phyloP scores from a whole-genome alignment of 2,113 vertebrate genomes.

The Rhineura floridana region DNA sequence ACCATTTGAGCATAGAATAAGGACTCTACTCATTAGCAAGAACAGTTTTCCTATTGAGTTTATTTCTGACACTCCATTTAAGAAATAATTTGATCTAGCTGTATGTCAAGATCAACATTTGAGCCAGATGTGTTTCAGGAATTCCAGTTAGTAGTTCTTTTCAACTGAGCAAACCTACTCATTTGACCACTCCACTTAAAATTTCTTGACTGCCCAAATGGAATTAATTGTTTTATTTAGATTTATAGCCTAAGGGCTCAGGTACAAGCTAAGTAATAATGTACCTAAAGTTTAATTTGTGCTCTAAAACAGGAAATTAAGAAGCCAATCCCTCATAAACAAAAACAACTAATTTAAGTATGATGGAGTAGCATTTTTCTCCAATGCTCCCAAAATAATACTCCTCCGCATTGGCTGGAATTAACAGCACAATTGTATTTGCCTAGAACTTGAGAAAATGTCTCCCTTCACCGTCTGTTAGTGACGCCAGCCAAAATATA shows the following conservation, averaged over 20 bases:
- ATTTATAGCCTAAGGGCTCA: not conserved
- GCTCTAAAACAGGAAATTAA: not conserved
- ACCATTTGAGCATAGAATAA: not conserved
- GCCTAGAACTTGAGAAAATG: accelerated
- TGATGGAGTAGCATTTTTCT: accelerated
- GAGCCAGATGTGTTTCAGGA: not conserved
- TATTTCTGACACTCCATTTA: not conserved
- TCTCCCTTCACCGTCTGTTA: not conserved
- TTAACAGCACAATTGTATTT: not conserved
- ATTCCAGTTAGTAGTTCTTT: not conserved
- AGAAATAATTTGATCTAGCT: not conserved
- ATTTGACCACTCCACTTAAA: not conserved
- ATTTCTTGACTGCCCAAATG: accelerated
- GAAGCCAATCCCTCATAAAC: not conserved
- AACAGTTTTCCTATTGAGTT: not conserved
- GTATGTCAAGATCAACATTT: not conserved
- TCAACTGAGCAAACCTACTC: not conserved
- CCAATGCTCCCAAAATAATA: accelerated
- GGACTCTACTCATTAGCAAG: not conserved
- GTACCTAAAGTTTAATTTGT: not conserved
- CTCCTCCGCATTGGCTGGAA: not conserved
- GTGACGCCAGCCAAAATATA: not conserved
- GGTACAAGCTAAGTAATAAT: not conserved
- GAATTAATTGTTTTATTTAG: not conserved
- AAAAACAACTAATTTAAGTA: not conserved